Evolutionary conservation across 2,113 vertebrate genomes (phyloP), one percentile per base, ranked within the genome.

Genomic region (Callocephalon fimbriatum): DNA sequence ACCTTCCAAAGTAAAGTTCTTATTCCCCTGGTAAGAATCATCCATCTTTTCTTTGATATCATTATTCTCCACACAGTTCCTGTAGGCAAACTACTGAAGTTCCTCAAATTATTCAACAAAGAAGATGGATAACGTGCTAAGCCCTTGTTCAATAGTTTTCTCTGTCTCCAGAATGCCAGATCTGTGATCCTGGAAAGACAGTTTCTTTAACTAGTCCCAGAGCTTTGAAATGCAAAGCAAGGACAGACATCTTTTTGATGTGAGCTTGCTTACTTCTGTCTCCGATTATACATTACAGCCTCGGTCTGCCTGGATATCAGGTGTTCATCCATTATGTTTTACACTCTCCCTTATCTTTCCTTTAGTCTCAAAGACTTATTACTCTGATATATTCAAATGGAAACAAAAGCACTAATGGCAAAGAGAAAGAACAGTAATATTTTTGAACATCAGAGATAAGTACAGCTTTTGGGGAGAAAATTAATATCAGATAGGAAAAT

Each of bases 151-250:
- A 63, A 5, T 31, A 67, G 56, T 18, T 56, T 50, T 37, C 29
- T 42, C 75, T 4, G 3, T 23, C 86, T 96, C 70, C 66, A 73
- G 54, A 86, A 62, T 1, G 4, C 15, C n/a, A 32, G 35, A 58
- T 48, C 77, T 93, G 73, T 77, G 89, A 86, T 95, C 79, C 68
- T 58, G 40, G 35, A 53, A 74, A 80, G 40, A 40, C 59, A 94
- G 25, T 65, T 93, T 67, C 89, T 84, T 47, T 29, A 86, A 76
- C 77, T 89, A 56, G 5, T 87, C 89, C 65, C 73, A 85, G 25
- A 63, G 65, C 96, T 97, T 96, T 95, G 94, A 94, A 94, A 97
- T 93, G 91, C 87, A 95, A 96, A 95, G 84, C 81, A 96, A 96
- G 84, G 81, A 79, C 77, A 95, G 62, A 78, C 56, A 47, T 22